phyloP scores from a whole-genome alignment of 2,113 vertebrate species.

The Dryoscopus gambensis region DNA sequence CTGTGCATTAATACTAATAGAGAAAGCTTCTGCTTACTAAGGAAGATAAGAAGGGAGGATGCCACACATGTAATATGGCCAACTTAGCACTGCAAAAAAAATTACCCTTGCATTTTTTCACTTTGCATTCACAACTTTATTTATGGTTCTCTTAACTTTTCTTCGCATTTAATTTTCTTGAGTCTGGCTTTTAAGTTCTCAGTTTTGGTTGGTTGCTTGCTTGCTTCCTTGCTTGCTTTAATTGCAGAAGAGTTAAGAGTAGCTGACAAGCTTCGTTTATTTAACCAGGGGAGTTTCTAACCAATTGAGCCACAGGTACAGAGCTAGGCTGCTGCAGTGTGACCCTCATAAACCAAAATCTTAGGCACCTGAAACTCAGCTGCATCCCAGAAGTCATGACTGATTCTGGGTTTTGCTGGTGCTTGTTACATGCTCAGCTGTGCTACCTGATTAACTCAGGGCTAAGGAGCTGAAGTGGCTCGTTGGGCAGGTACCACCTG shows the following conservation, averaged over 20 bases:
- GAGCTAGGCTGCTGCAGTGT: background rate
- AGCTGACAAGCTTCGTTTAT: background rate
- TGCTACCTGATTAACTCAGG: background rate
- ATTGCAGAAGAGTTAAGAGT: background rate
- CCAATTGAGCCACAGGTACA: background rate
- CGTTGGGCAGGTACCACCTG: slow-evolving; percentile 7
- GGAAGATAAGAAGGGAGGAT: background rate
- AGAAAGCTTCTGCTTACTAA: background rate
- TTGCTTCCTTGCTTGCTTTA: background rate
- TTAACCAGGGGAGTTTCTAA: background rate
- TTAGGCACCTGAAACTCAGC: background rate
- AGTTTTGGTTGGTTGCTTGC: background rate
- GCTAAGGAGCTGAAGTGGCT: background rate
- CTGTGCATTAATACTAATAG: slow-evolving; percentile 22
- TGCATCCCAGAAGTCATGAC: background rate
- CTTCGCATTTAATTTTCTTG: background rate
- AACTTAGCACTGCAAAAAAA: background rate
- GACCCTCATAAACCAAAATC: background rate
- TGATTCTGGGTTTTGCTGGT: background rate
- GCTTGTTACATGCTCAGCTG: background rate
- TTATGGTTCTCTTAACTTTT: background rate
- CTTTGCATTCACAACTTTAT: background rate
- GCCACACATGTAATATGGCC: background rate
- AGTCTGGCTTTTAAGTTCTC: background rate
- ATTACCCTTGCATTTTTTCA: background rate